Evolutionary conservation across 1,140 invertebrate species (phyloP), one percentile per base, ranked within the genome.

Genomic region (Lysiphlebus fabarum): DNA sequence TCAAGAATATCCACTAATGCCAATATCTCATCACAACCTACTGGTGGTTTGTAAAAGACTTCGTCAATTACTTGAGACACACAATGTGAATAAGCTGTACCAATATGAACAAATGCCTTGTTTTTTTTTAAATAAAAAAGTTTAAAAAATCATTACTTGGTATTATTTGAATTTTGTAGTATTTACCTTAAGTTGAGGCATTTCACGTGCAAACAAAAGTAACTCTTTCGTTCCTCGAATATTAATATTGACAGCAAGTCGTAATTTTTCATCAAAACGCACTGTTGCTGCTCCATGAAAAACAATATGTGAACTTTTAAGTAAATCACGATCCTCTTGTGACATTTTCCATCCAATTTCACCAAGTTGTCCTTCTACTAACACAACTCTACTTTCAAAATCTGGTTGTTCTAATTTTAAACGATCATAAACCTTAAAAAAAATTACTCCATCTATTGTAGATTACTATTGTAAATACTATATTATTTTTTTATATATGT

Each of bases 221-320:
- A 88, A 69, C 42, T 84, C 77, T 62, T 83, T 83, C 0, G 84
- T 85, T 8, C 83, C 85, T 53, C 78, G 74, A 2, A 87, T 79
- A 65, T 89, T 89, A 34, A 85, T 84, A 36, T 81, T 77, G 17
- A 84, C 77, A 0, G 85, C 81, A n/a, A 70, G 55, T 69, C 86
- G 84, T 12, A 96, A 73, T 47, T 85, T 83, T 74, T 93, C 93
- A 72, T 93, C 89, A 75, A 96, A 96, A 68, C 88, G 86, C 8
- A 96, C 85, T n/a, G 91, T 93, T 0, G 93, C 94, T 2, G 93
- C 94, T 6, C 84, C 87, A 69, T 96, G 92, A 72, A 96, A 92
- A n/a, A 96, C 85, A 48, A 94, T 79, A 33, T 85, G 59, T 1
- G 68, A 65, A n/a, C 83, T 70, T 44, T 69, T 65, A 4, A 91